A percentile compares a stretch with the other conserved stretches of the same genome.
Evolutionary conservation across 2,797 vertebrate genomes (phyloP).

Genomic region (Brachyalestes nurse): DNA sequence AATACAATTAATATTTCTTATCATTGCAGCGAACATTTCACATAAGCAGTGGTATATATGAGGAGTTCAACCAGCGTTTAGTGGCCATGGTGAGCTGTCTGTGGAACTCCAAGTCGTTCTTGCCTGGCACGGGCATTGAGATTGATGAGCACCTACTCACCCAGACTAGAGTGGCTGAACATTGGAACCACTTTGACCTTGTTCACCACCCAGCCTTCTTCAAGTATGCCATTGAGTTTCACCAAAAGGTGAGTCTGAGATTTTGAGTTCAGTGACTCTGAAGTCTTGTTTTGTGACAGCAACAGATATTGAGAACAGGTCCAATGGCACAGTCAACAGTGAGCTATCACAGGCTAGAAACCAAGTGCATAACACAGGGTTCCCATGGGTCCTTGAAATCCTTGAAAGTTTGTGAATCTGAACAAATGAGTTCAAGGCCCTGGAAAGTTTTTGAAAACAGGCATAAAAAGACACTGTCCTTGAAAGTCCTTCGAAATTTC

Average conservation of each 20-base stretch:
- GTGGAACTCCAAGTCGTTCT: slow-evolving; percentile 86
- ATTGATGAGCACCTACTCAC: slow-evolving; percentile 77
- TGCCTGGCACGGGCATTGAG: slow-evolving; percentile 73
- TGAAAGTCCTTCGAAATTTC: too few species aligned
- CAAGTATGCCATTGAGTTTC: slow-evolving; percentile 82
- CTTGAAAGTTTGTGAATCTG: too few species aligned
- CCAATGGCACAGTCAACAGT: too few species aligned
- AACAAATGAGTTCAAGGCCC: too few species aligned
- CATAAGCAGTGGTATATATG: slow-evolving; percentile 84
- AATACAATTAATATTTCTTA: not conserved
- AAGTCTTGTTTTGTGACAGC: too few species aligned
- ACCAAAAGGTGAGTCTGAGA: slow-evolving; percentile 79
- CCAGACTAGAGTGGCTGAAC: slow-evolving; percentile 72
- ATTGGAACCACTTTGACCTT: slow-evolving; percentile 81
- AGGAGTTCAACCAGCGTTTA: slow-evolving; percentile 87
- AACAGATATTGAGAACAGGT: not conserved
- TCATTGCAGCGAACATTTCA: slow-evolving; percentile 69
- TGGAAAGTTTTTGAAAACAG: too few species aligned
- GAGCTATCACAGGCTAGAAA: not conserved
- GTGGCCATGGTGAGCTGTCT: slow-evolving; percentile 87
- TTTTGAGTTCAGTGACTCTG: not conserved
- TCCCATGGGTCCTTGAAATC: too few species aligned
- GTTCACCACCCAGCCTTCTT: slow-evolving; percentile 88
- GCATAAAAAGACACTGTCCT: too few species aligned
- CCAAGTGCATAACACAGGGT: not conserved